Evolutionary conservation across 2,113 vertebrate genomes (phyloP).

Genomic region (Eurystomus gularis): DNA sequence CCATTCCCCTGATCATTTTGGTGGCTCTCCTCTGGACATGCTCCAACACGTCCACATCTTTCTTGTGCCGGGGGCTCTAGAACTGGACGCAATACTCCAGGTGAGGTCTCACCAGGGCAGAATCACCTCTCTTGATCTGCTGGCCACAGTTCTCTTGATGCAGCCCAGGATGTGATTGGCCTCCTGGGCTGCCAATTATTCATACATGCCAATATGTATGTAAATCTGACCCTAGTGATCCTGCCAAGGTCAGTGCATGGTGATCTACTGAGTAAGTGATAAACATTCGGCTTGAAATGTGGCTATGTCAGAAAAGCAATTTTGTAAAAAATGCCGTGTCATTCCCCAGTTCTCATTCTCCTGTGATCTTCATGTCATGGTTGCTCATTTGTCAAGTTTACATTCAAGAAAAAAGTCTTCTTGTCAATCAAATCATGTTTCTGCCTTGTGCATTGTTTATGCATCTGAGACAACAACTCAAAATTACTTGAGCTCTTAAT

Average conservation of each 20-base stretch:
- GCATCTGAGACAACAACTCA: neutral
- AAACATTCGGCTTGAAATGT: slow-evolving; percentile 35
- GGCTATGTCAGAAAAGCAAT: slow-evolving; percentile 11
- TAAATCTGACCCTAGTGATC: slow-evolving; percentile 1
- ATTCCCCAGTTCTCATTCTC: neutral
- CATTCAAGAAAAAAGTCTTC: neutral
- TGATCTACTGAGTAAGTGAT: slow-evolving; percentile 50
- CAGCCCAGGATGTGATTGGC: too few relatives aligned
- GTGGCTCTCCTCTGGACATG: too few relatives aligned
- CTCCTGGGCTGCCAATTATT: too few relatives aligned
- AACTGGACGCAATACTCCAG: too few relatives aligned
- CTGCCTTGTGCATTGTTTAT: neutral
- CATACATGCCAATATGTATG: slow-evolving; percentile 12
- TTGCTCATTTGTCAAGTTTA: neutral
- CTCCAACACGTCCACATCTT: too few relatives aligned
- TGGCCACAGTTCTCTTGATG: too few relatives aligned
- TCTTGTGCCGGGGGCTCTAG: too few relatives aligned
- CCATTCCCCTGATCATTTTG: too few relatives aligned
- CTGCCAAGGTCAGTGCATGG: slow-evolving; percentile 3
- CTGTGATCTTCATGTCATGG: neutral
- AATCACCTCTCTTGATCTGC: too few relatives aligned
- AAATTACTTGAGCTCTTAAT: neutral
- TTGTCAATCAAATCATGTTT: neutral
- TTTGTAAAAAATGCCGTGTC: neutral
- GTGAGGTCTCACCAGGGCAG: too few relatives aligned